A percentile compares a stretch with the other conserved stretches of the same genome.
phyloP scores from a whole-genome alignment of 1,140 invertebrate species.

The Eumaeus atala region DNA sequence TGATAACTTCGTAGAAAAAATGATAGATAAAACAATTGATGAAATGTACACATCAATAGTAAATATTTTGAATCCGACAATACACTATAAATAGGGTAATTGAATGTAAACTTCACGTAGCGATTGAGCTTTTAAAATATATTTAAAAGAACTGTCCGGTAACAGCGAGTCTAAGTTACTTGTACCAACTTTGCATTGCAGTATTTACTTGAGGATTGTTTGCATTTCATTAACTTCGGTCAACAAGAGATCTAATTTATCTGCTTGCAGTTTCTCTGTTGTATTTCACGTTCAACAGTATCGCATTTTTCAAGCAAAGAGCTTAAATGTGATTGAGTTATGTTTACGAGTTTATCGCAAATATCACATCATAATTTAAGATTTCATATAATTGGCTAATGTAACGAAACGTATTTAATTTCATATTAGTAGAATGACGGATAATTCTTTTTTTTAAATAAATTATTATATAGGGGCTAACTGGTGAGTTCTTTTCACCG shows the following conservation, averaged over 20 bases:
- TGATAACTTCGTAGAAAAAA: no score
- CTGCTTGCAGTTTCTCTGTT: constrained; percentile 37
- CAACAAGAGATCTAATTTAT: constrained; percentile 58
- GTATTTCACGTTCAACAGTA: constrained; percentile 32
- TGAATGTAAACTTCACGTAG: constrained; percentile 8
- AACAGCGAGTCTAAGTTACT: constrained; percentile 30
- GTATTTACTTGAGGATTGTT: constrained; percentile 51
- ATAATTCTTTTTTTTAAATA: no score
- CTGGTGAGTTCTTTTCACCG: no score
- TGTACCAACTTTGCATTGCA: constrained; percentile 39
- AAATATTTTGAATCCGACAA: constrained; percentile 6
- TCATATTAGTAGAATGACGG: no score
- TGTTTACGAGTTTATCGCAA: no score
- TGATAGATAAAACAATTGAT: no score
- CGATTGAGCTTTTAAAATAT: constrained; percentile 19
- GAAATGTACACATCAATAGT: not conserved
- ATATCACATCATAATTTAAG: no score
- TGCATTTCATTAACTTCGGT: constrained; percentile 59
- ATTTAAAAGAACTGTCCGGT: constrained; percentile 24
- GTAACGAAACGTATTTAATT: no score
- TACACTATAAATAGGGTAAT: not conserved
- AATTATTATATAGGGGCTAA: no score
- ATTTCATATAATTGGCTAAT: no score
- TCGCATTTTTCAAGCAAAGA: constrained; percentile 11
- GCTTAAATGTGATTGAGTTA: no score